A percentile compares a stretch with the other conserved stretches of the same genome.
Evolutionary conservation across 2,888 invertebrate species (phyloP).

Genomic region (Taphrorychus bicolor): DNA sequence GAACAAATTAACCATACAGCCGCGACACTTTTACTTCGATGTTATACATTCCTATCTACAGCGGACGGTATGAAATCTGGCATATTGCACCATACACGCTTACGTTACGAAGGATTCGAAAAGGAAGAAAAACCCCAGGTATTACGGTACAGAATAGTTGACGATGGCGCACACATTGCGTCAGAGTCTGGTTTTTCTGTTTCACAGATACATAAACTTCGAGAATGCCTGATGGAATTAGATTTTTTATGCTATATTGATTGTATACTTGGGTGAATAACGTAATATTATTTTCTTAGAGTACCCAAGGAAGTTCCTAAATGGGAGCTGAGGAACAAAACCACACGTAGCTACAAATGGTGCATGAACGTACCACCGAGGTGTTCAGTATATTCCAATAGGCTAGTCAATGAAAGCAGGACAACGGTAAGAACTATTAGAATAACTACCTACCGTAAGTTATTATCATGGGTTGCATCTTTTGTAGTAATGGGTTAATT

Average conservation of each 20-base stretch:
- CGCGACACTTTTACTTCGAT: no score
- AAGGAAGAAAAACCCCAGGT: slow-evolving; percentile 16
- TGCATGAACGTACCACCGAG: slow-evolving; percentile 82
- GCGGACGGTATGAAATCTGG: no score
- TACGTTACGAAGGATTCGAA: slow-evolving; percentile 21
- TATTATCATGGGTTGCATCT: no score
- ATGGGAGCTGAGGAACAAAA: slow-evolving; percentile 52
- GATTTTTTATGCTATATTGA: neutral
- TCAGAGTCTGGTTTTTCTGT: neutral
- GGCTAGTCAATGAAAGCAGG: slow-evolving; percentile 72
- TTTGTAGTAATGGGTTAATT: no score
- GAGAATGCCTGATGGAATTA: neutral
- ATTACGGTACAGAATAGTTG: neutral
- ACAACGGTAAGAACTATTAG: slow-evolving; percentile 68
- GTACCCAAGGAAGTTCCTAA: slow-evolving; percentile 19
- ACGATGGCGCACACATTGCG: neutral
- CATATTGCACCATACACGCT: neutral
- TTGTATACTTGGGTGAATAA: no score
- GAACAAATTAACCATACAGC: no score
- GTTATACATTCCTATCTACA: no score
- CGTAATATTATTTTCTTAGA: slow-evolving; percentile 18
- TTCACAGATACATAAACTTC: neutral
- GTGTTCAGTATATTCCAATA: slow-evolving; percentile 75
- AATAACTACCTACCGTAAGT: no score
- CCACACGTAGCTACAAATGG: slow-evolving; percentile 77